These are phyloP conservation scores for Marcusenius ussheri DNA, from an alignment of 2,113 vertebrate genomes.

Conservation along the genomic window DNA sequence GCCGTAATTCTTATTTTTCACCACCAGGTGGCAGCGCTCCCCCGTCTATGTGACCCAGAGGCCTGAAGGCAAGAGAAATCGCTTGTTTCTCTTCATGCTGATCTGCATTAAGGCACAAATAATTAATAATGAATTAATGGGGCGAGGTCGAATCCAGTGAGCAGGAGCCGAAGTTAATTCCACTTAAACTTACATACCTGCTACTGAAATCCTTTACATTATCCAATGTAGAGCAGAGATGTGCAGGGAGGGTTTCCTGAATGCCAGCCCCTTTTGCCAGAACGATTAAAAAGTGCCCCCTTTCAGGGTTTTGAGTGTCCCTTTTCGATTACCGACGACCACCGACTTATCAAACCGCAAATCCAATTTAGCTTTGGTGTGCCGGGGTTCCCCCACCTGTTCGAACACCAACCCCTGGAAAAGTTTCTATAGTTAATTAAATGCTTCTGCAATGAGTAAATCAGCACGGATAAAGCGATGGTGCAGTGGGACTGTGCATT, in stretches of 20 bases:
- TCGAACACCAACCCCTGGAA: background rate
- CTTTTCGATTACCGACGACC: background rate
- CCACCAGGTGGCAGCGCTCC: conserved; percentile 19
- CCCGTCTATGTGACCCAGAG: conserved; percentile 23
- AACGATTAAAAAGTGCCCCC: background rate
- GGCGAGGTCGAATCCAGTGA: background rate
- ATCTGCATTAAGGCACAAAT: background rate
- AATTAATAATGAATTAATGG: background rate
- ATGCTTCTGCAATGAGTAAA: background rate
- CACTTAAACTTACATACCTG: background rate
- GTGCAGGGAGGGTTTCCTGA: background rate
- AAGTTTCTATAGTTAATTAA: background rate
- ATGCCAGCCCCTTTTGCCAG: background rate
- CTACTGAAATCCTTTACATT: background rate
- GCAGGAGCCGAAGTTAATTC: background rate
- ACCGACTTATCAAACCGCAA: background rate
- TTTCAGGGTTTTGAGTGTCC: background rate
- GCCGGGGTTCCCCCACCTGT: background rate
- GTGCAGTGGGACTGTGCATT: background rate
- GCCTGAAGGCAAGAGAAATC: background rate
- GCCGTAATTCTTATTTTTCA: background rate
- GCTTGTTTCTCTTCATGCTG: background rate
- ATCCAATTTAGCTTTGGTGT: background rate
- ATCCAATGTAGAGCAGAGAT: background rate
- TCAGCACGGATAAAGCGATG: background rate